Base-by-base conservation (phyloP, 2,888 invertebrate genomes). In the Trachelus iudaicus region DNA sequence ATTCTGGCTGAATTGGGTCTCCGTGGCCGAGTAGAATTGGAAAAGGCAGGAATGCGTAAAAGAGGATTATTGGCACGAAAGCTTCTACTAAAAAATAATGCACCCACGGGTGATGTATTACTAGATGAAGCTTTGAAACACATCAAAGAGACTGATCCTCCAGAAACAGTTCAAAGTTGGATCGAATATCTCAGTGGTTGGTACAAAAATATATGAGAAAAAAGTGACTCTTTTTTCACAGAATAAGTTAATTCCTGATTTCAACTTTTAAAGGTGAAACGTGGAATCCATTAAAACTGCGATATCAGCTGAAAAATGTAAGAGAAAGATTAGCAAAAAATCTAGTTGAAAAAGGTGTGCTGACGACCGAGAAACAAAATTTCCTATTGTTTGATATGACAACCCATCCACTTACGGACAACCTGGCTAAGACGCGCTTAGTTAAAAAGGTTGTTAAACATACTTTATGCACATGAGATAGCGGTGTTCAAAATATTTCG, bases 331-430 rank as follows among this genome's bases (percentile, higher is more conserved):
- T 99, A 90, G 99, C 99, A 73, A 99, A 99, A 93, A 99, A 99
- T 93, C 94, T 99, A 87, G 99, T 99, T 69, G 99, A 99, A 92
- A 99, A 99, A 92, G 99, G 99, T 85, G 99, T 99, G 71, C 94
- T 99, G 85, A 99, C 99, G 81, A 99, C 99, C 80, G 99, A 99
- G 92, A 99, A 99, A 93, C 99, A 99, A 93, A 99, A 99, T 92
- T 99, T 99, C 93, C 94, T 99, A 87, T 94, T 99, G 79, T 99
- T 99, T 92, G 99, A 99, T 93, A 99, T 99, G 99, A 99, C 99
- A 77, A 99, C 99, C 87, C 99, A 99, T 94, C 99, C 99, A 69
- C 94, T 99, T 81, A 98, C 97, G 83, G 99, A 99, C 92, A 97
- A 97, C 92, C 95, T 96, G 85, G 96, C 98, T 77, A 99, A 99